Conservation (phyloP, 1,140 invertebrate genomes). For the Spodoptera litura region DNA sequence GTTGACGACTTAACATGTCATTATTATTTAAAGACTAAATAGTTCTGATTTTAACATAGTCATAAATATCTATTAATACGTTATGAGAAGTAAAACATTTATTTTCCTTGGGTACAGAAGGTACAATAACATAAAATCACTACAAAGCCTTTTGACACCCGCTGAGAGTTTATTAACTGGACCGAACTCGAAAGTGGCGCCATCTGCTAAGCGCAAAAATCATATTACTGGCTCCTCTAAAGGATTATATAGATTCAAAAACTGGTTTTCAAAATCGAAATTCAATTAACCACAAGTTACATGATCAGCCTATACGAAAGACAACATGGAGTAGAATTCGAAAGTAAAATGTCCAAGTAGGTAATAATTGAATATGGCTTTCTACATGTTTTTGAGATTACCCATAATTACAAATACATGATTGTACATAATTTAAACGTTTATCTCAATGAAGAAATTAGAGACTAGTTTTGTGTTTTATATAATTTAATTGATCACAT, state of each 20-base stretch:
- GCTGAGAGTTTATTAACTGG: too few relatives aligned
- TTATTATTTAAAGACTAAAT: background rate
- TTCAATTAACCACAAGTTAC: background rate
- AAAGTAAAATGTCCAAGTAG: conserved; percentile 35
- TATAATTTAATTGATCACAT: background rate
- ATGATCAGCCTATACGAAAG: background rate
- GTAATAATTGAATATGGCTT: conserved; percentile 48
- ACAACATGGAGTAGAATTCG: conserved; percentile 24
- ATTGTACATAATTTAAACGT: conserved; percentile 8
- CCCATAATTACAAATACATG: conserved; percentile 17
- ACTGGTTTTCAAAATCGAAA: too few relatives aligned
- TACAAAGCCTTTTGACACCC: too few relatives aligned
- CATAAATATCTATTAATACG: too few relatives aligned
- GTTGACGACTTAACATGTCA: background rate
- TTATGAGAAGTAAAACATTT: too few relatives aligned
- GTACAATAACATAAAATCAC: too few relatives aligned
- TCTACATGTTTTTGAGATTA: conserved; percentile 44
- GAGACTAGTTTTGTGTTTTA: background rate
- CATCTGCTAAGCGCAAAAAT: too few relatives aligned
- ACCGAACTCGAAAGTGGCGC: too few relatives aligned
- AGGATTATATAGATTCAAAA: too few relatives aligned
- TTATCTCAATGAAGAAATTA: conserved; percentile 11
- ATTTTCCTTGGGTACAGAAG: too few relatives aligned
- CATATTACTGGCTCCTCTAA: too few relatives aligned
- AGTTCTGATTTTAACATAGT: too few relatives aligned